Base-by-base conservation (phyloP, 2,888 invertebrate species). In the Sepioteuthis lessoniana region DNA sequence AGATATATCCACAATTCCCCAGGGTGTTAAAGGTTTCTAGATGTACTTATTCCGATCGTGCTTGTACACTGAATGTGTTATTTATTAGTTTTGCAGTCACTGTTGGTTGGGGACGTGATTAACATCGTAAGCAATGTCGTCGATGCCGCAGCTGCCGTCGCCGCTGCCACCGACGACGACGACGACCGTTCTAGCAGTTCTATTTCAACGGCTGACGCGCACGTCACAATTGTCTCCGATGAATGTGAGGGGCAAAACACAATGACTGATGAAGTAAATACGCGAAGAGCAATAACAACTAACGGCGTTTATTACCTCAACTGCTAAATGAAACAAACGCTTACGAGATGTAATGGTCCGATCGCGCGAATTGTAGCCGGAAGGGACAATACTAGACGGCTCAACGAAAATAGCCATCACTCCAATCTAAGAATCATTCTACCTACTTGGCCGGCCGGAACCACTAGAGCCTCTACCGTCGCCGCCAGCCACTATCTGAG, bases 281-380 rank as follows among this genome's bases (percentile, higher is more conserved):
- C 76, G 19, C 16, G n/a, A n/a, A n/a, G 76, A 76, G n/a, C n/a
- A 76, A 76, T 76, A 76, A 76, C n/a, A 76, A 76, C 76, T 76
- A 76, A 76, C 76, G n/a, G 76, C 76, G n/a, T 16, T 76, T 76
- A 76, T 76, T 76, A 76, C 76, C 76, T 76, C n/a, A 76, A 76
- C 76, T 76, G 35, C 13, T 76, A 16, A 76, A 76, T 76, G 76
- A 76, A n/a, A 76, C 76, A 76, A 76, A 76, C 76, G n/a, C 76
- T 76, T 76, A 76, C n/a, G 35, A 76, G 76, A 76, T 76, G n/a
- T n/a, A 76, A 76, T 76, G n/a, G 76, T n/a, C 76, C 76, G 76
- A 76, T n/a, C 76, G n/a, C n/a, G 76, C 13, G 76, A 76, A 76
- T 76, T n/a, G 35, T 76, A n/a, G 76, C 76, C 76, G 35, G n/a